These are phyloP conservation scores for Syngnathus typhle DNA, from an alignment of 2,113 vertebrate genomes.

Conservation along the genomic window DNA sequence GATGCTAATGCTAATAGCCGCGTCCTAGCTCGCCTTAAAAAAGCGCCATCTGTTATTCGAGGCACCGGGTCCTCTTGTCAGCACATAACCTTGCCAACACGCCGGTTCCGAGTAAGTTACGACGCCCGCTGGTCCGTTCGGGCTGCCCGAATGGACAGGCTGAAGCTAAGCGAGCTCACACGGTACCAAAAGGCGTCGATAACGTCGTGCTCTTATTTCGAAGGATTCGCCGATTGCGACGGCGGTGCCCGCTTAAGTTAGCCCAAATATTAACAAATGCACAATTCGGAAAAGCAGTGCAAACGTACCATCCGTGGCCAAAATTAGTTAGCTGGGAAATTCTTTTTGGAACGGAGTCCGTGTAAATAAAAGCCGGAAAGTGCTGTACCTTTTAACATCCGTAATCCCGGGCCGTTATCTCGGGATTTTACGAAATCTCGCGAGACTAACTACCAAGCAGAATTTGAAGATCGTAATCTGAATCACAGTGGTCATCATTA, in stretches of 20 bases:
- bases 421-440: conserved; percentile 41
- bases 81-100: accelerated
- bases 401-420: conserved; percentile 52
- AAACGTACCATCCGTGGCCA: background rate
- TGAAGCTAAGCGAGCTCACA: conserved; percentile 21
- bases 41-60: background rate
- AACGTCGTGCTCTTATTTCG: conserved; percentile 68
- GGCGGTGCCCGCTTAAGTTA: conserved; percentile 36
- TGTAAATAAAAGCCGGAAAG: conserved; percentile 59
- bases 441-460: conserved; percentile 26
- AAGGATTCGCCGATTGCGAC: conserved; percentile 53
- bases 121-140: accelerated
- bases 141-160: accelerated
- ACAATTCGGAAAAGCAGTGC: accelerated
- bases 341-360: conserved; percentile 3
- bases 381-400: conserved; percentile 56
- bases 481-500: too few relatives aligned
- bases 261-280: background rate
- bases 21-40: conserved; percentile 2
- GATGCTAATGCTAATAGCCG: conserved; percentile 46
- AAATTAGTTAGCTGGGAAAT: background rate
- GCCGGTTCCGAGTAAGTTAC: accelerated
- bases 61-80: accelerated
- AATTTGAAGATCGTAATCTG: background rate
- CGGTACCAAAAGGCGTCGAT: conserved; percentile 51